These are phyloP conservation scores for Coryphaenoides rupestris DNA, from an alignment of 2,113 vertebrate genomes.

Conservation along the genomic window DNA sequence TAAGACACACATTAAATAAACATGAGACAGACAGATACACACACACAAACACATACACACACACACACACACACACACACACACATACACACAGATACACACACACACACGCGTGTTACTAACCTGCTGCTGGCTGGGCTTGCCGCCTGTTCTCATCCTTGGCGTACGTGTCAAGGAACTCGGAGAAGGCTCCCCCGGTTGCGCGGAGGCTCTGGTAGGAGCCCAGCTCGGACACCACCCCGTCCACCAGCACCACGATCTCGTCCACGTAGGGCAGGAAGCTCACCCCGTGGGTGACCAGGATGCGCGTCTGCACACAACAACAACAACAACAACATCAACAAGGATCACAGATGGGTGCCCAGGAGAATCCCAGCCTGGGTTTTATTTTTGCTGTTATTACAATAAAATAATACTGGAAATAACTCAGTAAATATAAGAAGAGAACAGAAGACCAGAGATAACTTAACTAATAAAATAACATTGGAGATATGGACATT, in stretches of 20 bases:
- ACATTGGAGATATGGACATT: no score
- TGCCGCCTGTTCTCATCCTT: slow-evolving; percentile 59
- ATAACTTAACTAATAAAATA: no score
- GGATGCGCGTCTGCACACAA: slow-evolving; percentile 87
- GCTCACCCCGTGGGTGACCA: slow-evolving; percentile 89
- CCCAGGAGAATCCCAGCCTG: no score
- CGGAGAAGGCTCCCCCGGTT: slow-evolving; percentile 84
- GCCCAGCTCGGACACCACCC: slow-evolving; percentile 82
- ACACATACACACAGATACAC: neutral
- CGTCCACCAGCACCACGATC: slow-evolving; percentile 84
- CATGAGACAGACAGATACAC: no score
- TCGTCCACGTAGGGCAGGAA: slow-evolving; percentile 88
- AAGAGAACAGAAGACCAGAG: no score
- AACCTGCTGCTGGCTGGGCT: neutral
- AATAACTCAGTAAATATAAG: no score
- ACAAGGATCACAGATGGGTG: no score
- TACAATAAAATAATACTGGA: no score
- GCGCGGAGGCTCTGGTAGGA: slow-evolving; percentile 80
- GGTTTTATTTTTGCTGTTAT: no score
- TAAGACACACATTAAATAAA: no score
- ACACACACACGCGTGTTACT: no score
- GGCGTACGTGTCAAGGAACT: slow-evolving; percentile 83
- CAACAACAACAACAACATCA: slow-evolving; percentile 2
- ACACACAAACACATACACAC: no score
- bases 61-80: slow-evolving; percentile 8